Evolutionary conservation across 2,113 vertebrate genomes (phyloP).

Genomic region (Protobothrops mucrosquamatus): DNA sequence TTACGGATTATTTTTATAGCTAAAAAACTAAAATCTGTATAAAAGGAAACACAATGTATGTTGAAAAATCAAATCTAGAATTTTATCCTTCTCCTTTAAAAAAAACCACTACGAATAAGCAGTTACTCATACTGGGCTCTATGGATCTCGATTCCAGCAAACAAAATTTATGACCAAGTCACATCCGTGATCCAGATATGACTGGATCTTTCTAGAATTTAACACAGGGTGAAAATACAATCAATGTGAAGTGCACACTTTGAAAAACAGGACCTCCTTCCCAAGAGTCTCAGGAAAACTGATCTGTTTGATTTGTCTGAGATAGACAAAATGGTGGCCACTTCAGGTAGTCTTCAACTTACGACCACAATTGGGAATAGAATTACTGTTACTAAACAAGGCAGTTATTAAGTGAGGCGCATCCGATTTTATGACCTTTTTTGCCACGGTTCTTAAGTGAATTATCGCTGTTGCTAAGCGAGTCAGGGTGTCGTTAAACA

Average conservation of each 20-base stretch:
- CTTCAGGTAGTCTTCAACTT: neutral
- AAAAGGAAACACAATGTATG: neutral
- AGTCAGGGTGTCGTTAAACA: neutral
- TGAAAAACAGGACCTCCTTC: neutral
- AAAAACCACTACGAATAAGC: neutral
- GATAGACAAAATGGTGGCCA: neutral
- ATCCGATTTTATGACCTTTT: neutral
- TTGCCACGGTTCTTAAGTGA: neutral
- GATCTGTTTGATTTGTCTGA: neutral
- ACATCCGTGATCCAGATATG: neutral
- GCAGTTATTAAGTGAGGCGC: neutral
- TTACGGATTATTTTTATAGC: neutral
- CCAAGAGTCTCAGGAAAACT: neutral
- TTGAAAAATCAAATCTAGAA: neutral
- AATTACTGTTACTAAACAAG: neutral
- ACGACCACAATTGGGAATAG: neutral
- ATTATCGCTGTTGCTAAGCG: neutral
- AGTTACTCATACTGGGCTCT: neutral
- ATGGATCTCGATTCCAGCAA: neutral
- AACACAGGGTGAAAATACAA: neutral
- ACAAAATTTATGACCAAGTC: neutral
- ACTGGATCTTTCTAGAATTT: neutral
- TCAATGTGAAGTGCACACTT: neutral
- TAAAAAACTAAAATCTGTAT: neutral
- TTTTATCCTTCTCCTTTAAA: neutral